A percentile compares a stretch with the other conserved stretches of the same genome.
These are phyloP conservation scores for Nibea coibor DNA, from an alignment of 2,113 vertebrate species.

Conservation along the genomic window DNA sequence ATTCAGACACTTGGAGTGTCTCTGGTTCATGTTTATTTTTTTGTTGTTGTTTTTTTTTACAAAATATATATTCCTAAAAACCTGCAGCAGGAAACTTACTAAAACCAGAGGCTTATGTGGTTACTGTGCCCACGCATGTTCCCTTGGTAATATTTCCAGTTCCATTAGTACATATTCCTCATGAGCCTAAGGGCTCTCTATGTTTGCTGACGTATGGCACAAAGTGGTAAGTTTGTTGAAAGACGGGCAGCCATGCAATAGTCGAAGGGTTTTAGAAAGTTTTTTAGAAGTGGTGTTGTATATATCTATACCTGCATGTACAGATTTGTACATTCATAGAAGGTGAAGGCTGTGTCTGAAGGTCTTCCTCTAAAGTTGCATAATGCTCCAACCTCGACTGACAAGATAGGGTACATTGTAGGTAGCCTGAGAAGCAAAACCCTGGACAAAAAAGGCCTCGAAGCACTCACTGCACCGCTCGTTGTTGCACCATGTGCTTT, in stretches of 20 bases:
- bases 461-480: no score
- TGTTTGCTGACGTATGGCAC: not conserved
- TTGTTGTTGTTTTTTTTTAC: not conserved
- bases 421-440: not conserved
- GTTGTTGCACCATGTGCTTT: not conserved
- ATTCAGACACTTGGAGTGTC: not conserved
- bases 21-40: slow-evolving; percentile 13
- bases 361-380: no score
- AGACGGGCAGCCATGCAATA: no score
- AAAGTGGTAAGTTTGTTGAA: not conserved
- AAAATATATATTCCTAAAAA: slow-evolving; percentile 14
- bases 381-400: no score
- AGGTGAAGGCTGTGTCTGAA: no score
- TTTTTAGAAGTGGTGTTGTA: no score
- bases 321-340: no score
- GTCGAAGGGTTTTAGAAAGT: no score
- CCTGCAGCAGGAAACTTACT: not conserved
- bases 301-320: no score
- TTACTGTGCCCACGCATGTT: not conserved
- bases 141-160: not conserved
- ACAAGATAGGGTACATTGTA: not conserved
- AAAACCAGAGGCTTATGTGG: not conserved
- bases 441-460: not conserved
- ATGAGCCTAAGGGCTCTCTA: not conserved
- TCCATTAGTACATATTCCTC: not conserved